phyloP scores from a whole-genome alignment of 2,888 invertebrate species.

The Pimpla rufipes region DNA sequence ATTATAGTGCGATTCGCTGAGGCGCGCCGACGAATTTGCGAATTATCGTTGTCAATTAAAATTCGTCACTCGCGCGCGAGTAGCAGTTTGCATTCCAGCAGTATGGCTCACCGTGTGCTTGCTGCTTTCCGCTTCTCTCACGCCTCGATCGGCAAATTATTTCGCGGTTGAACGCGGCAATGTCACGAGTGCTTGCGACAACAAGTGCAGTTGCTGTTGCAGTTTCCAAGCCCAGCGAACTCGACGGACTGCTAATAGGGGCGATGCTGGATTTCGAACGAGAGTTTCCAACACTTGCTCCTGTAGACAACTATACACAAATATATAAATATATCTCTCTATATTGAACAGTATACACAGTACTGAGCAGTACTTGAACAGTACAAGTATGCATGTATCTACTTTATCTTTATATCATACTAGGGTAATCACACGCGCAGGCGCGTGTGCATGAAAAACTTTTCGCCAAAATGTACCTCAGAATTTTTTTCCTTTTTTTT shows the following conservation, averaged over 20 bases:
- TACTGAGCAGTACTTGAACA: too few relatives aligned
- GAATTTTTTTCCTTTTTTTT: too few relatives aligned
- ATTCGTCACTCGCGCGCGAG: conserved; percentile 14
- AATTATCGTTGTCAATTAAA: conserved; percentile 41
- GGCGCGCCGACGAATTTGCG: conserved; percentile 15
- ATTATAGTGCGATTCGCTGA: conserved; percentile 13
- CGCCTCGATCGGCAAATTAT: conserved; percentile 63
- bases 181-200: conserved; percentile 49
- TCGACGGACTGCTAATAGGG: conserved; percentile 33
- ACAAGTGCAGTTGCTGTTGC: conserved; percentile 38
- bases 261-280: conserved; percentile 17
- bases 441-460: too few relatives aligned
- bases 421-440: too few relatives aligned
- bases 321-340: not conserved
- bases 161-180: conserved; percentile 58
- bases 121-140: conserved; percentile 14
- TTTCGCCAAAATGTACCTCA: too few relatives aligned
- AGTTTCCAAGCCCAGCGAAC: conserved; percentile 35
- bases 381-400: too few relatives aligned
- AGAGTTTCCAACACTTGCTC: conserved; percentile 13
- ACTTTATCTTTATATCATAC: too few relatives aligned
- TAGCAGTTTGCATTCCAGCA: conserved; percentile 18
- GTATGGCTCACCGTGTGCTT: conserved; percentile 18
- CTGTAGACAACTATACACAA: conserved; percentile 2
- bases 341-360: not conserved